Base-by-base conservation (phyloP, 2,113 vertebrate genomes). In the Corydoras maculifer region DNA sequence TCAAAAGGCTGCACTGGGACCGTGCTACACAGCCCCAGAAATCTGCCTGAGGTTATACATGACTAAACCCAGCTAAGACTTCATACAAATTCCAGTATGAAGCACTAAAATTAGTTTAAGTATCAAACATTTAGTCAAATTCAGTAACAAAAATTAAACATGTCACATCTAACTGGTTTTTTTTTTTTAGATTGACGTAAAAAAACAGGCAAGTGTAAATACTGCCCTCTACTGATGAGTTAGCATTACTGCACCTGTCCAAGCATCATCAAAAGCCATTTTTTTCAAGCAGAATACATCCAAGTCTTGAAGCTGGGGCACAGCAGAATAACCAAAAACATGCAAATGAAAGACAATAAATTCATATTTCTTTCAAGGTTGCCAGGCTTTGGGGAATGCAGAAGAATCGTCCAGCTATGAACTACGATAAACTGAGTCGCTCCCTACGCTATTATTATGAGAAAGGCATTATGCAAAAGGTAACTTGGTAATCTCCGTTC, bases 391-490 rank as follows among this genome's bases (percentile, higher is more conserved):
- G 97, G 96, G 96, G 96, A 13, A 94, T 99, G 89, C 96, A 99
- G 84, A 99, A 99, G 91, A 99, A 99, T 87, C 92, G 96, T 74
- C 96, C 96, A 10, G 96, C 96, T 88, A 99, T 99, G 96, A 99
- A 99, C 85, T 99, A 99, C 0, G 96, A 99, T 92, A 99, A 99
- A 82, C 89, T 99, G 84, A 99, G 96, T 72, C 93, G 96, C 18
- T 98, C 96, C 0, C 93, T 99, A 73, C 93, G 96, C 76, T 99
- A 99, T 75, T 99, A 99, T 66, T 98, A 98, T 0, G 96, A 99
- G 85, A 99, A 99, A 76, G 96, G 96, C 87, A 99, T 98, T 85
- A 99, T 98, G 96, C 97, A 98, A 88, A 99, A 98, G 94, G 97
- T 96, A 80, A 55, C 75, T 2, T 51, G 12, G 15, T 43, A 18